A percentile compares a stretch with the other conserved stretches of the same genome.
phyloP scores from a whole-genome alignment of 35 echinoderm and acorn worm genomes.

The Amphiura filiformis region DNA sequence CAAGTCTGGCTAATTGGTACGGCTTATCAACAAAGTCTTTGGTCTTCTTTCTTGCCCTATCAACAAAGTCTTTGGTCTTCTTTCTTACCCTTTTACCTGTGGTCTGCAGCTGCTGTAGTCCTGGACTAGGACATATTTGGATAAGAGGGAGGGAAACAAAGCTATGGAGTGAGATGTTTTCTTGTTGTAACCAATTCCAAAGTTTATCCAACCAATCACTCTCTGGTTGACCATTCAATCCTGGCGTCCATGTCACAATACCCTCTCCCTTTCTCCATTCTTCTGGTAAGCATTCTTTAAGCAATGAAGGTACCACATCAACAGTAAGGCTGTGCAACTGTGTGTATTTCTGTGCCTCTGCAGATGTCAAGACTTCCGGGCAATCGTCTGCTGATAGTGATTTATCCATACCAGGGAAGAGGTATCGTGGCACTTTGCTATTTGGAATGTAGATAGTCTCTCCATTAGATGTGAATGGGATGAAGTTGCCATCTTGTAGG shows the following conservation, averaged over 20 bases:
- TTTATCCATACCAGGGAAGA: not conserved
- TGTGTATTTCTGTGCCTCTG: not conserved
- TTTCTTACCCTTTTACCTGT: too few relatives aligned
- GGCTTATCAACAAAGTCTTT: too few relatives aligned
- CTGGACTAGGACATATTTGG: too few relatives aligned
- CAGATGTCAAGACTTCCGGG: not conserved
- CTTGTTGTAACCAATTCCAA: slow-evolving; percentile 14
- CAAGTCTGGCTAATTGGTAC: not conserved
- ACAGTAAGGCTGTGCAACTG: not conserved
- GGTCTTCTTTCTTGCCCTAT: not conserved
- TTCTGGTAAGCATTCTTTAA: not conserved
- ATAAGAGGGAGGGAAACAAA: slow-evolving; percentile 18
- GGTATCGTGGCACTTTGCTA: not conserved
- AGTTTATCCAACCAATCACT: not conserved
- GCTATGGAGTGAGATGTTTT: not conserved
- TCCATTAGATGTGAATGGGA: not conserved
- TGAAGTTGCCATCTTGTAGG: slow-evolving; percentile 42
- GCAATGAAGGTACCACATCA: not conserved
- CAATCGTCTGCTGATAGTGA: not conserved
- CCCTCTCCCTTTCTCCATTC: not conserved
- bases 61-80: too few relatives aligned
- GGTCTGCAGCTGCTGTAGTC: too few relatives aligned
- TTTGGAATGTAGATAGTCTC: slow-evolving; percentile 5
- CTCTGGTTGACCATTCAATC: not conserved
- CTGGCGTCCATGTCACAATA: slow-evolving; percentile 12